phyloP scores from a whole-genome alignment of 2,113 vertebrate species.

The Pelobates fuscus region DNA sequence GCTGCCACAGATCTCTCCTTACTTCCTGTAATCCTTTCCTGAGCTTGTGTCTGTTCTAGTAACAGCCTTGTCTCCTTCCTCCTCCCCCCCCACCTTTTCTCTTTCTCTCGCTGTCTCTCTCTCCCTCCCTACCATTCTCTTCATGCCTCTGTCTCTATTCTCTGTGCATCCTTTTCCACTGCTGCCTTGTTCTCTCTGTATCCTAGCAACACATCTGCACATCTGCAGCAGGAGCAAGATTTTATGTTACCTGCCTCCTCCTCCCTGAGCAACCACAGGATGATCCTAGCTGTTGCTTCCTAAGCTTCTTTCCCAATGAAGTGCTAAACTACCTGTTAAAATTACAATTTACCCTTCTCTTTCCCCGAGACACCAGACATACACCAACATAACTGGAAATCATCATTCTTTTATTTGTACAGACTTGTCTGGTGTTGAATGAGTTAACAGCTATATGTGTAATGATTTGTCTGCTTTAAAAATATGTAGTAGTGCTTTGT shows the following conservation, averaged over 20 bases:
- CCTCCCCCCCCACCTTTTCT: not conserved
- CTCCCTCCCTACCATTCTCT: slow-evolving; percentile 2
- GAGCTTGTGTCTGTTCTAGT: not conserved
- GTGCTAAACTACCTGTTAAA: slow-evolving; percentile 26
- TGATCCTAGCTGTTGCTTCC: slow-evolving; percentile 5
- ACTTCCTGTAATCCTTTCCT: too few relatives aligned
- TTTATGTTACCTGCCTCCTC: slow-evolving; percentile 36
- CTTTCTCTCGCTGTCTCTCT: slow-evolving; percentile 15
- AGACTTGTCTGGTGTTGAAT: not conserved
- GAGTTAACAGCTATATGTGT: not conserved
- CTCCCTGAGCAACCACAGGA: not conserved
- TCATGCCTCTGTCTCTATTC: slow-evolving; percentile 27
- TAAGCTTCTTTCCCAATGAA: slow-evolving; percentile 29
- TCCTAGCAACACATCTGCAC: slow-evolving; percentile 51
- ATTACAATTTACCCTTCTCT: slow-evolving; percentile 1
- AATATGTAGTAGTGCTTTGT: not conserved
- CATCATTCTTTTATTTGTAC: not conserved
- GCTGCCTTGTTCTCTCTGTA: slow-evolving; percentile 46
- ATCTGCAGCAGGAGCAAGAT: slow-evolving; percentile 39
- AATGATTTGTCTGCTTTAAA: not conserved
- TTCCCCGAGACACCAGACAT: not conserved
- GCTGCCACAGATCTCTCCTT: too few relatives aligned
- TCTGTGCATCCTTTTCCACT: slow-evolving; percentile 39
- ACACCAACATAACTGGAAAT: not conserved
- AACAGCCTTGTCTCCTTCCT: not conserved